Evolutionary conservation across 2,797 vertebrate genomes (phyloP), one percentile per base, ranked within the genome.

Genomic region (Clarias fuscus): DNA sequence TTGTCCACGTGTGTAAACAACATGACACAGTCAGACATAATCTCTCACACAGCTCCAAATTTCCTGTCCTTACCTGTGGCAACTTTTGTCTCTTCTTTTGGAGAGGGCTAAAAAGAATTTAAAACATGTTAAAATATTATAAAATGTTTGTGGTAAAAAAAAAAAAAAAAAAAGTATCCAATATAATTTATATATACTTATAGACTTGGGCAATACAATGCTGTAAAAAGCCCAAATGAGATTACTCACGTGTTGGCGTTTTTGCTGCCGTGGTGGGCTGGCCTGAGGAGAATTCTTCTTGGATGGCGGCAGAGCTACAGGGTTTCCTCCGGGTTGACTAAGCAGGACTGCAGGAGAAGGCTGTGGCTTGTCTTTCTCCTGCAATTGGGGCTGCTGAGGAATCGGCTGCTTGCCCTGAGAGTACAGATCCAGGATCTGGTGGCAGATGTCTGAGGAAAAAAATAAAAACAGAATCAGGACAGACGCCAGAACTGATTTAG

Each of bases 401-500:
- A 99, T 99, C 86, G 98, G 97, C 84, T 99, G 98, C 89, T 99
- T 99, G 61, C 98, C 98, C 91, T 99, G 98, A 0, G 98, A 99
- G 94, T 99, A 99, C 0, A 99, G 94, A 87, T 99, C 98, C 93
- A 99, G 95, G 93, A 99, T 99, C 94, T 99, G 98, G 91, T 99
- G 98, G 93, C 98, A 99, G 91, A 99, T 99, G 83, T 99, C 98
- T 99, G 83, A 65, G 6, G 76, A 27, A n/a, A 6, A 27, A 20
- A 80, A 43, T 10, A 65, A 10, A 27, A 15, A 65, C 5, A n/a
- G 24, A 14, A 40, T 72, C 40, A 73, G 5, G 48, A 8, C 56
- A 76, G n/a, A 58, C 10, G 8, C 5, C 5, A 48, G 20, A 33
- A 71, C 0, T 22, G 71, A 73, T 48, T 73, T n/a, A 48, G 40